Evolutionary conservation across 2,113 vertebrate species (phyloP).

Genomic region (Mesitornis unicolor): DNA sequence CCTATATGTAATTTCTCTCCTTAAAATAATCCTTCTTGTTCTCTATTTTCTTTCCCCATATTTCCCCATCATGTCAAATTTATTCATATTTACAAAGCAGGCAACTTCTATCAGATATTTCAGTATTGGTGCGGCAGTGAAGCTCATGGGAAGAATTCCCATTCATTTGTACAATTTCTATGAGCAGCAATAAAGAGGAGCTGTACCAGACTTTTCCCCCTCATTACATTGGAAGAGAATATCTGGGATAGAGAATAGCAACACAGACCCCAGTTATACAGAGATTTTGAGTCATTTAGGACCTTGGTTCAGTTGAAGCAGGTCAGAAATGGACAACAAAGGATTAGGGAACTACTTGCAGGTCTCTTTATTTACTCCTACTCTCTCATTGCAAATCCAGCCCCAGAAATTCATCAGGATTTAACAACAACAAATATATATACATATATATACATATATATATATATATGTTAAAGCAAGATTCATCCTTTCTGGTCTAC

Average conservation of each 20-base stretch:
- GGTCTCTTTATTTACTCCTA: neutral
- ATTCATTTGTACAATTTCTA: neutral
- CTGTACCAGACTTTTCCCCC: neutral
- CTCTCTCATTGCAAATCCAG: neutral
- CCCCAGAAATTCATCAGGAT: neutral
- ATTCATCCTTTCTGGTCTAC: neutral
- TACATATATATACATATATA: too few species aligned
- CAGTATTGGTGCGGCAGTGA: neutral
- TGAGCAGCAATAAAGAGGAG: neutral
- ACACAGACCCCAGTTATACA: neutral
- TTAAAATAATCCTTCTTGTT: neutral
- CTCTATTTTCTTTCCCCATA: neutral
- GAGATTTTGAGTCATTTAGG: neutral
- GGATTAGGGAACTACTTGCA: neutral
- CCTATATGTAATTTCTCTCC: neutral
- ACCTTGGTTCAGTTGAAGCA: neutral
- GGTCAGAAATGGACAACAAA: neutral
- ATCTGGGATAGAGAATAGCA: neutral
- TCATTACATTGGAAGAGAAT: neutral
- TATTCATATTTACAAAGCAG: neutral
- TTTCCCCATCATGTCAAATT: neutral
- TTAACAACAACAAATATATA: too few species aligned
- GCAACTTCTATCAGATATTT: neutral
- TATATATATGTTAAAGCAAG: too few species aligned
- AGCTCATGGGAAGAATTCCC: neutral